Percentiles rank a stretch among this genome's conserved stretches.
These are phyloP conservation scores for Nesometra sesokonis DNA, from an alignment of 35 echinoderm and acorn worm species.

Conservation along the genomic window DNA sequence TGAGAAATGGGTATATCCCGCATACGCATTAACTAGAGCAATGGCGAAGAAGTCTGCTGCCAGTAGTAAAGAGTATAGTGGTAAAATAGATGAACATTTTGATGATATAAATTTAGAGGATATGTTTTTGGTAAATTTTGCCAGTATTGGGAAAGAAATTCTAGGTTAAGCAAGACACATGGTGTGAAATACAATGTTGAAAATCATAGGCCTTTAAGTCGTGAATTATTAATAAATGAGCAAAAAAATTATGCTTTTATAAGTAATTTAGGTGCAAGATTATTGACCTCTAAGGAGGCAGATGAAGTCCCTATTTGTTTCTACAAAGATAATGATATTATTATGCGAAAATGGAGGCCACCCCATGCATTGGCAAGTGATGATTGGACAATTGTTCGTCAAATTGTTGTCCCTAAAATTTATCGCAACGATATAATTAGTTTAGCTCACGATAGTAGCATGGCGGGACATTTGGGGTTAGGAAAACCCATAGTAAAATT, in stretches of 20 bases:
- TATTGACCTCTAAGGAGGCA: background rate
- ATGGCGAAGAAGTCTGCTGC: background rate
- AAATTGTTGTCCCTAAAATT: slow-evolving; percentile 34
- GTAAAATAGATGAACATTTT: background rate
- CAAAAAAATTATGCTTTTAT: slow-evolving; percentile 8
- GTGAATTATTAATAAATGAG: background rate
- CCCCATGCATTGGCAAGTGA: slow-evolving; percentile 26
- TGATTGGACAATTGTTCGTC: slow-evolving; percentile 13
- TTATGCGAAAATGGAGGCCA: slow-evolving; percentile 63
- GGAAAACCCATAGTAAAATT: slow-evolving; percentile 35
- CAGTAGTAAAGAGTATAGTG: background rate
- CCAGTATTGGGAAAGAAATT: background rate
- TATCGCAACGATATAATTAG: slow-evolving; percentile 17
- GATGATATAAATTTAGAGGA: background rate
- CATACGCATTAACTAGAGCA: slow-evolving; percentile 1
- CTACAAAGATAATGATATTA: slow-evolving; percentile 20
- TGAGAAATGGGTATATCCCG: background rate
- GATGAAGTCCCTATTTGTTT: slow-evolving; percentile 16
- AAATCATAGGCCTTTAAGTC: background rate
- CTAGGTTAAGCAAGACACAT: background rate
- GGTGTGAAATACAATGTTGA: background rate
- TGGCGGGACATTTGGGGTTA: slow-evolving; percentile 49
- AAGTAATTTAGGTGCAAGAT: background rate
- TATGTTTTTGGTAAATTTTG: slow-evolving; percentile 2
- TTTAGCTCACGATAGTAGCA: slow-evolving; percentile 42